These are phyloP conservation scores for Aegotheles bennettii DNA, from an alignment of 2,113 vertebrate species.

Conservation along the genomic window DNA sequence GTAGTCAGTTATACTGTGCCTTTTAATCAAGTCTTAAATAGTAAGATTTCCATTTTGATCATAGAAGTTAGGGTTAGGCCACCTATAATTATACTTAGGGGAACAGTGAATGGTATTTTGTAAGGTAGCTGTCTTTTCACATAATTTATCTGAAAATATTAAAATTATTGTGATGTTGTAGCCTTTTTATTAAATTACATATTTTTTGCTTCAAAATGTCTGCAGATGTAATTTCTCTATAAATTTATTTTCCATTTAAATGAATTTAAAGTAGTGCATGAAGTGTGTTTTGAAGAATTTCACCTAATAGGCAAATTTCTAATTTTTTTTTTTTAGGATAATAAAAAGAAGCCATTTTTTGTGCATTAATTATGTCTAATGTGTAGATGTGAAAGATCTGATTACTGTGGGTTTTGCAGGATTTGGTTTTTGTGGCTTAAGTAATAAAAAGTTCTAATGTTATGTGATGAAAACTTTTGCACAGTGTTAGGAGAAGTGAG, in stretches of 20 bases:
- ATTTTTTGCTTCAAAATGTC: neutral
- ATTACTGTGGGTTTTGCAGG: neutral
- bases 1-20: neutral
- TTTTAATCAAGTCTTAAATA: neutral
- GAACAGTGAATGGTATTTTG: neutral
- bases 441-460: neutral
- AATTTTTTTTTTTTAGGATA: neutral
- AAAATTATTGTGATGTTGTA: neutral
- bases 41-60: neutral
- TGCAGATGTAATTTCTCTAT: neutral
- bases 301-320: neutral
- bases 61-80: neutral
- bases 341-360: neutral
- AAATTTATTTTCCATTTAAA: neutral
- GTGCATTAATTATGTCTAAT: neutral
- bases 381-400: neutral
- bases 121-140: neutral
- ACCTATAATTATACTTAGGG: neutral
- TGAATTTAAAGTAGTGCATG: neutral
- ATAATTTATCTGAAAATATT: neutral
- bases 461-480: neutral
- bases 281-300: neutral
- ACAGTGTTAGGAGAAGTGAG: neutral
- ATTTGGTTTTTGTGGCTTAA: neutral
- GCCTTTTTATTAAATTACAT: neutral